A percentile compares a stretch with the other conserved stretches of the same genome.
Conservation (phyloP, 2,113 vertebrate genomes). For the Colossoma macropomum region DNA sequence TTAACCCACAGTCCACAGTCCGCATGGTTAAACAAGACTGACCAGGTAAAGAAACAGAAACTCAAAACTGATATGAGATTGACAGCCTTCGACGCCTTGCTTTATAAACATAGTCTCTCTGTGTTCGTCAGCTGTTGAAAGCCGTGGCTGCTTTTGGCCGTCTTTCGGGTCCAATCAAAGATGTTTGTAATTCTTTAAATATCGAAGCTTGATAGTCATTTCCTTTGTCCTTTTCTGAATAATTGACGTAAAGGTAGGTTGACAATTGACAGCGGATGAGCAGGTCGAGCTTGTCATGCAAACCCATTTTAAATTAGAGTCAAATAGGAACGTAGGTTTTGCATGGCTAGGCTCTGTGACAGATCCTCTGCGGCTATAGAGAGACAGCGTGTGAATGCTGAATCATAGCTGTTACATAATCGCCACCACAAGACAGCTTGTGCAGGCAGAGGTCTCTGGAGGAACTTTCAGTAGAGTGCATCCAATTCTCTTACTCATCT, state of each 20-base stretch:
- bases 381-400: slow-evolving; percentile 55
- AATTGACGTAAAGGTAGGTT: not conserved
- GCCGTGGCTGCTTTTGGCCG: not conserved
- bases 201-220: not conserved
- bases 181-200: slow-evolving; percentile 9
- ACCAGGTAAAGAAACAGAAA: too few species aligned
- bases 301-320: slow-evolving; percentile 51
- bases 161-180: not conserved
- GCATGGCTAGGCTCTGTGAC: slow-evolving; percentile 58
- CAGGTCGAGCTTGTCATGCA: slow-evolving; percentile 55
- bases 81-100: too few species aligned
- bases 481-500: not conserved
- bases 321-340: slow-evolving; percentile 60
- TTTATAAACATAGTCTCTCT: too few species aligned
- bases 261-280: not conserved
- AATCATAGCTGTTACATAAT: slow-evolving; percentile 57
- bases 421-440: slow-evolving; percentile 22
- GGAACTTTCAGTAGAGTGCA: not conserved
- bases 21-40: too few species aligned
- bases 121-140: too few species aligned
- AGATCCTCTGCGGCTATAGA: slow-evolving; percentile 28
- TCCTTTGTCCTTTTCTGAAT: not conserved
- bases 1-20: too few species aligned
- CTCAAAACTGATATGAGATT: too few species aligned
- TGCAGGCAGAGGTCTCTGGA: slow-evolving; percentile 12